Evolutionary conservation across 2,888 invertebrate species (phyloP), one percentile per base, ranked within the genome.

Genomic region (Ichneumoninae sp.): DNA sequence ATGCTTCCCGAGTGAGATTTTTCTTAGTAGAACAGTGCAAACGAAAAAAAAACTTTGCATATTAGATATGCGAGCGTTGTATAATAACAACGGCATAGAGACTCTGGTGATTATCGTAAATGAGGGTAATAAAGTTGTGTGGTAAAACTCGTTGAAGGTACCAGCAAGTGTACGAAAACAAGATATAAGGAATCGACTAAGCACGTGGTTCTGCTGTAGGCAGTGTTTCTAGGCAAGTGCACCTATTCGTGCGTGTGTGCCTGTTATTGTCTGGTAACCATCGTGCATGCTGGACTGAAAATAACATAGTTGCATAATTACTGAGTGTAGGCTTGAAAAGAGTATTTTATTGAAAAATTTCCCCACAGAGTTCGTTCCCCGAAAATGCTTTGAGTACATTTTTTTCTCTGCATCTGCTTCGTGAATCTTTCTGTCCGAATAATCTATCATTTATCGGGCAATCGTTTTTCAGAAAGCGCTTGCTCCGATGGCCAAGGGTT

Each of bases 211-310:
- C 89, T 91, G 91, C 91, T 93, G 90, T 91, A 92, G 89, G 89
- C 91, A 90, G 88, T 91, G 91, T 89, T 91, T 91, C 87, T 92
- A 92, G 91, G 91, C 92, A 91, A 92, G 92, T 92, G 89, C 90
- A 89, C 87, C 87, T 86, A 88, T 88, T 87, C 88, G 87, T 87
- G 87, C 89, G 90, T 84, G 88, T 90, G 91, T 71, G 69, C 30
- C 19, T 77, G 44, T 52, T 44, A 66, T 75, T 36, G 54, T 57
- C 10, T 75, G 44, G 30, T 72, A 47, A 47, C 16, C 33, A 65
- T 65, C 57, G 7, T 71, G 83, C 86, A 86, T 83, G 84, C 30
- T 36, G n/a, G 65, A 52, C 66, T 47, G 44, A 52, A 76, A 33
- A 36, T 13, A 22, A 40, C 54, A 13, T 47, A 60, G 60, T 60